A percentile compares a stretch with the other conserved stretches of the same genome.
phyloP scores from a whole-genome alignment of 2,888 invertebrate genomes.

The Teleiodes luculella region DNA sequence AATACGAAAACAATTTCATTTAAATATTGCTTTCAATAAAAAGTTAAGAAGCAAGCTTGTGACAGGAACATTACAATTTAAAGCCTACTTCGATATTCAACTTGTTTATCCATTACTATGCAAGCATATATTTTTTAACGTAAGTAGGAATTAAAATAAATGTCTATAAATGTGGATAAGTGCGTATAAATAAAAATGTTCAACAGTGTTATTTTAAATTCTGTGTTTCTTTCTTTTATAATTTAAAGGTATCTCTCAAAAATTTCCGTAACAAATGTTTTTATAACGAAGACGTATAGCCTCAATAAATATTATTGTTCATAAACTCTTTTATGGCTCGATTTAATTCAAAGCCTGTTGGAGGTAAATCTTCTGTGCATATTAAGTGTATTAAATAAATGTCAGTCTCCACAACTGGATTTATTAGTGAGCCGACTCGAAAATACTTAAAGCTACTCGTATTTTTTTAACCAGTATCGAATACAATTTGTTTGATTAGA shows the following conservation, averaged over 20 bases:
- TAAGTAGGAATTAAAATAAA: neutral
- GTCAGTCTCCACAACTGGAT: constrained; percentile 33
- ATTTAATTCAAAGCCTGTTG: constrained; percentile 69
- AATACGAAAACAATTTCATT: constrained; percentile 16
- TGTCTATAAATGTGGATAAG: too few relatives aligned
- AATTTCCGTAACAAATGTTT: constrained; percentile 36
- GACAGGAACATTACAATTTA: constrained; percentile 12
- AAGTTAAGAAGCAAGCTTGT: constrained; percentile 11
- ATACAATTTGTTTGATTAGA: neutral
- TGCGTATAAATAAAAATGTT: too few relatives aligned
- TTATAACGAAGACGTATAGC: constrained; percentile 25
- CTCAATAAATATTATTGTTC: constrained; percentile 39
- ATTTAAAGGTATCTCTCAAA: constrained; percentile 38
- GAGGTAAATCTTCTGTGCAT: constrained; percentile 72
- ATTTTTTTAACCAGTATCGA: neutral
- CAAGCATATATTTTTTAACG: neutral
- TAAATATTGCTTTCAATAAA: constrained; percentile 15
- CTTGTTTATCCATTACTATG: constrained; percentile 12
- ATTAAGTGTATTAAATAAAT: constrained; percentile 45
- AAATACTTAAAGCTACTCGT: neutral
- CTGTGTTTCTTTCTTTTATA: too few relatives aligned
- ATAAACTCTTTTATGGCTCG: constrained; percentile 60
- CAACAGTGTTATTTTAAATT: too few relatives aligned
- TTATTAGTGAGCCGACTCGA: constrained; percentile 40
- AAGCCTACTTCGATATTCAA: constrained; percentile 18